Base-by-base conservation (phyloP, 2,113 vertebrate genomes). In the Oryzias woworae region DNA sequence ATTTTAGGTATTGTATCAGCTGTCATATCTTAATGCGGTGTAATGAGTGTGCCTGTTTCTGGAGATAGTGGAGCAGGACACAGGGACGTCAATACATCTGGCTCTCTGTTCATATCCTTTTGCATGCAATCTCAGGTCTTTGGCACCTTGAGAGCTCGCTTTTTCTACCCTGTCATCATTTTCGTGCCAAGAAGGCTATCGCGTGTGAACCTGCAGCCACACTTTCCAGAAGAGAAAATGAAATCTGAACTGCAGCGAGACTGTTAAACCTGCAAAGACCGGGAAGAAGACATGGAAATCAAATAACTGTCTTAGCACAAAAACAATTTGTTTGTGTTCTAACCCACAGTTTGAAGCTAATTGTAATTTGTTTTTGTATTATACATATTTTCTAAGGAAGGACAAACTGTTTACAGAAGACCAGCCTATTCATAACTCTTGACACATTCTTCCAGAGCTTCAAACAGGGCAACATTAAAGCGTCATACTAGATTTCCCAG, bases 1-100 rank as follows among this genome's bases (percentile, higher is more conserved):
- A 66, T 61, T 14, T 66, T 59, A 56, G 71, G 57, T 69, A 73
- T 74, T 41, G 78, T 43, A 77, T 81, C 75, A 62, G 56, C 54
- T 71, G 61, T 56, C 58, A 67, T 41, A 48, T 67, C 14, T 69
- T 61, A 70, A 36, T 36, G 36, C 36, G 8, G 58, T 4, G 28
- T 59, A 61, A 59, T 48, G 48, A 79, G 46, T 59, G 36, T 66
- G 66, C 51, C 31, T 66, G 58, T 54, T 58, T 77, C 50, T 64
- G 24, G 60, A 44, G 42, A 10, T 48, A 56, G 53, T 18, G 43
- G 23, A 72, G 68, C 58, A 58, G 51, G 59, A 18, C 48, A 58
- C 18, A 14, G 52, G 41, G 46, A 55, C 75, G 68, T 75, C 81
- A 75, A 63, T 71, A 75, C 24, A 50, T 58, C 65, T 75, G 53